These are phyloP conservation scores for Vultur gryphus DNA, from an alignment of 2,797 vertebrate genomes.

Conservation along the genomic window DNA sequence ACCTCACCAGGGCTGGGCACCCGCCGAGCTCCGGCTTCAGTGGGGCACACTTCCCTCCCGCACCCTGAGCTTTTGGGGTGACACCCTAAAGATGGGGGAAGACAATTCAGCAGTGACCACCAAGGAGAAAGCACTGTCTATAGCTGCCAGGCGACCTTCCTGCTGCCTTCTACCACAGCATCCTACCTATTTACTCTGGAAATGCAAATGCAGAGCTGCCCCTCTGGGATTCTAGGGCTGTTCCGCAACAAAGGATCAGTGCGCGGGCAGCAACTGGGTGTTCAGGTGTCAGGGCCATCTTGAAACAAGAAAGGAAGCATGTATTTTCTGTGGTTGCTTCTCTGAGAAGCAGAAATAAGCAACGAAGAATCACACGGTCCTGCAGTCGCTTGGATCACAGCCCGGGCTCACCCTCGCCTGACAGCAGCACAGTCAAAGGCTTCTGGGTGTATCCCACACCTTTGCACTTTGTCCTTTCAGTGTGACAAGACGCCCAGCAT, in stretches of 20 bases:
- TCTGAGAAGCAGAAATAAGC: background rate
- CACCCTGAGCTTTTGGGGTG: background rate
- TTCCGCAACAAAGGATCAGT: fast-evolving
- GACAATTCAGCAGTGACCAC: fast-evolving
- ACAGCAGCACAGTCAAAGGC: background rate
- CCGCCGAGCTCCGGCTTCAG: fast-evolving
- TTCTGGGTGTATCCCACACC: background rate
- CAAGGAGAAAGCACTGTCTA: fast-evolving
- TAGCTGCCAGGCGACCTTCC: background rate
- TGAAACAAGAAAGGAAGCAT: background rate
- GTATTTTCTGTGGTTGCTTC: background rate
- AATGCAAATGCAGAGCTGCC: background rate
- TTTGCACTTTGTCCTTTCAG: background rate
- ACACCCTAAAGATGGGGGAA: fast-evolving
- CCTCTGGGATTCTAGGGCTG: background rate
- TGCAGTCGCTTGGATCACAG: fast-evolving
- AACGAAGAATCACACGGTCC: fast-evolving
- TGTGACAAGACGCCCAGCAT: background rate
- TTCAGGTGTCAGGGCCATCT: background rate
- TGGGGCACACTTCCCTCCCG: fast-evolving
- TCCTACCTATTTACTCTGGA: background rate
- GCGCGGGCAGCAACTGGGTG: background rate
- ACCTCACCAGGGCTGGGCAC: background rate
- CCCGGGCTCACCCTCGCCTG: background rate
- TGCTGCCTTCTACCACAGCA: background rate